phyloP scores from a whole-genome alignment of 1,140 invertebrate genomes.

The Cydia splendana region DNA sequence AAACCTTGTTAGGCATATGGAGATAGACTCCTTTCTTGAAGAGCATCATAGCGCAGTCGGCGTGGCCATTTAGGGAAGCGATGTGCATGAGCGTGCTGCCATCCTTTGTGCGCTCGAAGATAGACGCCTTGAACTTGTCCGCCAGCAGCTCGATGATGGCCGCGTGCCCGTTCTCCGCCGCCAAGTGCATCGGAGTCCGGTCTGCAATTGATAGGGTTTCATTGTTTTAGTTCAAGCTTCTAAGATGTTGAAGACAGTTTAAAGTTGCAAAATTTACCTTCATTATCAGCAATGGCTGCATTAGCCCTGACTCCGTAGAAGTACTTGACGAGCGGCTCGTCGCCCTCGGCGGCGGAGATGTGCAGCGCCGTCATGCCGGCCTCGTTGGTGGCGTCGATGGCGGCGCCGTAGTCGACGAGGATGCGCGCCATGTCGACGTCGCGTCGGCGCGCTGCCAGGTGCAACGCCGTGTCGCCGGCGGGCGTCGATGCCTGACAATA shows the following conservation, averaged over 20 bases:
- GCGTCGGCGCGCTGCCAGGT: slow-evolving; percentile 92
- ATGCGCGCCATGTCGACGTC: slow-evolving; percentile 96
- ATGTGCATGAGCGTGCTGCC: slow-evolving; percentile 99
- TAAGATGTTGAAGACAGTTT: too few relatives aligned
- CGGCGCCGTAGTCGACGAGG: slow-evolving; percentile 94
- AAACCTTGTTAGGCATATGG: slow-evolving; percentile 98
- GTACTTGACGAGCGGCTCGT: slow-evolving; percentile 96
- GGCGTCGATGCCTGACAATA: slow-evolving; percentile 82
- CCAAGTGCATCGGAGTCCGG: slow-evolving; percentile 97
- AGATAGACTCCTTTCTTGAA: slow-evolving; percentile 99
- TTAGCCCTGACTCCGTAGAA: slow-evolving; percentile 96
- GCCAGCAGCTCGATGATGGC: slow-evolving; percentile 96
- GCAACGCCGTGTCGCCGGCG: slow-evolving; percentile 93
- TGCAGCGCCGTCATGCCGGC: slow-evolving; percentile 96
- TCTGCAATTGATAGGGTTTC: slow-evolving; percentile 82
- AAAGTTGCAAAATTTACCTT: slow-evolving; percentile 77
- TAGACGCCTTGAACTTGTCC: slow-evolving; percentile 98
- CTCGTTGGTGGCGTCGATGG: slow-evolving; percentile 93
- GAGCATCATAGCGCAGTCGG: slow-evolving; percentile 98
- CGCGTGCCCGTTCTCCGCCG: slow-evolving; percentile 97
- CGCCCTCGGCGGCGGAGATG: slow-evolving; percentile 96
- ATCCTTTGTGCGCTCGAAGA: slow-evolving; percentile 96
- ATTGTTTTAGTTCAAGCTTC: not conserved
- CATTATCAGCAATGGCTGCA: slow-evolving; percentile 95
- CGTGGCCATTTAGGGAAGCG: slow-evolving; percentile 96